Evolutionary conservation across 2,797 vertebrate genomes (phyloP).

Genomic region (Harpagifer antarcticus): DNA sequence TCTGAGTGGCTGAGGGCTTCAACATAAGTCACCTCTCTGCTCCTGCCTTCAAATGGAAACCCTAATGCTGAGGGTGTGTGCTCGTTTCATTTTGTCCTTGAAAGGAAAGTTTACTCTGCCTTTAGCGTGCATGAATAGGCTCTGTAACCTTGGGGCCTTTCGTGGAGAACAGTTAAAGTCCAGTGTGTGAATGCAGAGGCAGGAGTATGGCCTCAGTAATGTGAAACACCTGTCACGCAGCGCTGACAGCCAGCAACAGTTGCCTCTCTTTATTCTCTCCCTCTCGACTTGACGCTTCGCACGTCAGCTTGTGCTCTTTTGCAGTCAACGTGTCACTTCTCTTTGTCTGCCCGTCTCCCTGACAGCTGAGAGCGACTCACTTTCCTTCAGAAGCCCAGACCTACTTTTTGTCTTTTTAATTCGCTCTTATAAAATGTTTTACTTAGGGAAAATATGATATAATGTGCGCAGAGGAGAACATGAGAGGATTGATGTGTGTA

Average conservation of each 20-base stretch:
- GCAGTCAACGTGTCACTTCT: slow-evolving; percentile 55
- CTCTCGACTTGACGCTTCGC: slow-evolving; percentile 54
- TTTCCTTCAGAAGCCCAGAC: slow-evolving; percentile 15
- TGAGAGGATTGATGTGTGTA: slow-evolving; percentile 38
- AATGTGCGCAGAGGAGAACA: slow-evolving; percentile 28
- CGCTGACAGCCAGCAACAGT: slow-evolving; percentile 62
- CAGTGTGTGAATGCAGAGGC: slow-evolving; percentile 42
- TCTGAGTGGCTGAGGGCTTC: slow-evolving; percentile 35
- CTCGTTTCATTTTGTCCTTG: slow-evolving; percentile 50
- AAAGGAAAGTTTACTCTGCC: slow-evolving; percentile 62
- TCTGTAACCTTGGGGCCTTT: slow-evolving; percentile 44
- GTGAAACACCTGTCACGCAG: slow-evolving; percentile 75
- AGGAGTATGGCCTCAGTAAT: slow-evolving; percentile 57
- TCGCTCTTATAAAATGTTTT: slow-evolving; percentile 40
- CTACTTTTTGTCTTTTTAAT: slow-evolving; percentile 45
- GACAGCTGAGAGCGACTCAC: slow-evolving; percentile 44
- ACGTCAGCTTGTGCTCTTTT: slow-evolving; percentile 44
- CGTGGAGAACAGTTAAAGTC: slow-evolving; percentile 47
- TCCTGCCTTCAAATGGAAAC: slow-evolving; percentile 35
- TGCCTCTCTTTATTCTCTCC: slow-evolving; percentile 50
- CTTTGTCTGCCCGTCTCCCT: slow-evolving; percentile 58
- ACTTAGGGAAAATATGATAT: slow-evolving; percentile 49
- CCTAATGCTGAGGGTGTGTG: slow-evolving; percentile 27
- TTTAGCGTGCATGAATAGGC: slow-evolving; percentile 48
- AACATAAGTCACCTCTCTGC: slow-evolving; percentile 48